Base-by-base conservation (phyloP, 2,113 vertebrate species). In the Hippocampus barbouri region DNA sequence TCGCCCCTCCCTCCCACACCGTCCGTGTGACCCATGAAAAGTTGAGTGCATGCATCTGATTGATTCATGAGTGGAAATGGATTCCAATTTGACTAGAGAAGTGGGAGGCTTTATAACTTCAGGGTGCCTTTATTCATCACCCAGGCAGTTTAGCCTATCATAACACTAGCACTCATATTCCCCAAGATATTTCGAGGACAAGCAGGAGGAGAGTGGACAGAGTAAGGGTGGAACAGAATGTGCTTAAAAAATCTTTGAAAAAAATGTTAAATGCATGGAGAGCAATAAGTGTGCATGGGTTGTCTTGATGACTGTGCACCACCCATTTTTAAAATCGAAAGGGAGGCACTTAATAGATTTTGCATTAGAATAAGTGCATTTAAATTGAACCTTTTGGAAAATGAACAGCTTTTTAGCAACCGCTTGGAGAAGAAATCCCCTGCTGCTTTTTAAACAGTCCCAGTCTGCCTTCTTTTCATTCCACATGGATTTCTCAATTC, bases 31-130 rank as follows among this genome's bases (percentile, higher is more conserved):
- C 83, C 80, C 49, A 70, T 16, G 16, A 7, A 72, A 78, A 47
- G 69, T 78, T 60, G 59, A 87, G 74, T 73, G 76, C 85, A 77
- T 72, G 41, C 74, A 83, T 87, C 84, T 69, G 76, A 84, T 83
- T 71, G 76, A 84, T 83, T 63, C 77, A 65, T 67, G 53, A 59
- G 23, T 71, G 51, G 60, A 73, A 85, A 73, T 51, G 51, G 49
- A 73, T 79, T 82, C 73, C 59, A 71, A 79, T 64, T 80, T 81
- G 43, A 75, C 76, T 79, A 69, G 72, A 74, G 62, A 74, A 83
- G 70, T 30, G 63, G 70, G 66, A 63, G 72, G 47, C 49, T 62
- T 84, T 87, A 81, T 45, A 66, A 54, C 68, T 76, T 77, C 64
- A 79, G 74, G 60, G 68, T 77, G 71, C 79, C 77, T 79, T 86